Evolutionary conservation across 92 coral and sea anemone genomes (phyloP), one percentile per base, ranked within the genome.

Genomic region (Zoanthus sociatus): DNA sequence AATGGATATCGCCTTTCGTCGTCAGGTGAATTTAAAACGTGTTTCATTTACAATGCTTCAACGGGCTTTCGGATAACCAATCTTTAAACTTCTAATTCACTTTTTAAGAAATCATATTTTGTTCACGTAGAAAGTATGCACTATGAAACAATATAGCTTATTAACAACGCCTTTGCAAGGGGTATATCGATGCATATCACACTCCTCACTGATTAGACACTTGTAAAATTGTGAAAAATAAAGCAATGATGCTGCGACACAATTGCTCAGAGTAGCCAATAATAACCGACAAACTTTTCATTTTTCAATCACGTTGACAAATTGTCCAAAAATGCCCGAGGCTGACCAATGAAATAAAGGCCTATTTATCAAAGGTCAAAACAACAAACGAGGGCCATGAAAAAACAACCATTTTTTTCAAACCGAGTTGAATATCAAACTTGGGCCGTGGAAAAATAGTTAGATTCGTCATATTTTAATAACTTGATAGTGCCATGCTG

Each of bases 381-480:
- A 81, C 20, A 78, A 47, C 74, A 66, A 66, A 44, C 16, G 45
- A 63, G 8, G 44, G 85, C 15, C 85, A 73, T 55, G 66, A 74
- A 53, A 66, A 44, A 15, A 61, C 60, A 21, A 66, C 26, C 42
- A 31, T 32, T 60, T n/a, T n/a, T 61, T 60, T 60, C 14, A 9
- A 12, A 69, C 30, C 69, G 16, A 14, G 64, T 5, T 58, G 42
- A 37, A 37, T 63, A 7, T 17, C 8, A 63, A 17, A 0, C 18
- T 18, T 5, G 30, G 69, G 32, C 9, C 30, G 69, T 63, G 21
- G 9, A 63, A 63, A 63, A 63, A 17, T 63, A 4, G 20, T 15
- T 58, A 14, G 64, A 5, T 63, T 18, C 30, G n/a, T n/a, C 10
- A 63, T 7, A 63, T 1, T 7, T 5, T 3, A 20, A 18, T 63